phyloP scores from a whole-genome alignment of 2,888 invertebrate species.

The Netelia fuscicornis region DNA sequence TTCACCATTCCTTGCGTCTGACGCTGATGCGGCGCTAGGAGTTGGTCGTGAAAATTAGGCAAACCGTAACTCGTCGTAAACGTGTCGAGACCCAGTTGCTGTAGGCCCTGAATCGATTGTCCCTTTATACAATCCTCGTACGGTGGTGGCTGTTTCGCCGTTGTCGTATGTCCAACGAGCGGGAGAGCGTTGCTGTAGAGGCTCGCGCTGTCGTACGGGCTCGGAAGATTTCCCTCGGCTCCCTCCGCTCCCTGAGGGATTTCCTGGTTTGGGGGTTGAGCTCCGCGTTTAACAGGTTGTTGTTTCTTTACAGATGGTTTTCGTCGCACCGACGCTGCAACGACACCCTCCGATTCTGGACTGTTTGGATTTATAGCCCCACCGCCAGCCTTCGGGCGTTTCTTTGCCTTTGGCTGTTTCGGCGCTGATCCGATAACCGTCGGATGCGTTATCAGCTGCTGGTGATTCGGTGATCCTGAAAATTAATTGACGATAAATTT shows the following conservation, averaged over 20 bases:
- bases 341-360: conserved; percentile 88
- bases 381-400: conserved; percentile 88
- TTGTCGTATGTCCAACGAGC: conserved; percentile 87
- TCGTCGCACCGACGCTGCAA: conserved; percentile 86
- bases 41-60: conserved; percentile 85
- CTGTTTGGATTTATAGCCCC: conserved; percentile 87
- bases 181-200: conserved; percentile 93
- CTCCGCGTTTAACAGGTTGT: conserved; percentile 80
- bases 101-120: conserved; percentile 87
- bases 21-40: conserved; percentile 85
- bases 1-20: conserved; percentile 86
- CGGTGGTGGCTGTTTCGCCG: conserved; percentile 92
- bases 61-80: conserved; percentile 86
- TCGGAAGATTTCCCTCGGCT: conserved; percentile 88
- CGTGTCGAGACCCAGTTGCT: conserved; percentile 87
- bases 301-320: conserved; percentile 94
- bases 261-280: conserved; percentile 85
- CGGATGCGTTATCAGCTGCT: conserved; percentile 93
- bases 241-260: conserved; percentile 90
- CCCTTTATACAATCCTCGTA: conserved; percentile 96
- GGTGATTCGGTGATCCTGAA: conserved; percentile 90
- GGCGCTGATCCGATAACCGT: conserved; percentile 91
- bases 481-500: conserved; percentile 31
- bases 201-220: conserved; percentile 94
- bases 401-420: conserved; percentile 90